Conservation (phyloP, 2,888 invertebrate species). For the Busseola fusca region DNA sequence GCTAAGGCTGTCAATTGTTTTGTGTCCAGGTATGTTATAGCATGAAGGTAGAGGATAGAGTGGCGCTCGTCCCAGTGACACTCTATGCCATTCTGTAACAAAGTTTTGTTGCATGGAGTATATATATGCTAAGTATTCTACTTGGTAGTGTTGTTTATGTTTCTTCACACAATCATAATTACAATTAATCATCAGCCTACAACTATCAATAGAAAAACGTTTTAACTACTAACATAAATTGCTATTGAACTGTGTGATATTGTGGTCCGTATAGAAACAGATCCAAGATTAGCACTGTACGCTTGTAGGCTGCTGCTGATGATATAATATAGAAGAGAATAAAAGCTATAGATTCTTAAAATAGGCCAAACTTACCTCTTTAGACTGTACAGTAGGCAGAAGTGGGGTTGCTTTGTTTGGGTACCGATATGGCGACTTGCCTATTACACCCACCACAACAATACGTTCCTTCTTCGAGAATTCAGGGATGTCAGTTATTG, state of each 20-base stretch:
- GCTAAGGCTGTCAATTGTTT: slow-evolving; percentile 75
- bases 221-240: not conserved
- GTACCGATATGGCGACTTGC: slow-evolving; percentile 91
- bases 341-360: not conserved
- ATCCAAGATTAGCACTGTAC: not conserved
- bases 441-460: slow-evolving; percentile 92
- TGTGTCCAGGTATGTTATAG: slow-evolving; percentile 85
- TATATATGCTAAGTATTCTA: not conserved
- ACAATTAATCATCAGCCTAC: not conserved
- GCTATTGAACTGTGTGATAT: not conserved
- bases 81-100: slow-evolving; percentile 86
- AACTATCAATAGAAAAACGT: not conserved
- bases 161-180: not conserved
- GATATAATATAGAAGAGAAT: not conserved
- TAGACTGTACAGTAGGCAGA: slow-evolving; percentile 83
- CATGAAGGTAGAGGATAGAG: slow-evolving; percentile 87
- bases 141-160: not conserved
- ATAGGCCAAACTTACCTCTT: slow-evolving; percentile 72
- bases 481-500: slow-evolving; percentile 81
- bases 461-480: slow-evolving; percentile 89
- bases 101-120: not conserved
- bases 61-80: slow-evolving; percentile 89
- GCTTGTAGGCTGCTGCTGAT: not conserved
- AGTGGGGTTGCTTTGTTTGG: slow-evolving; percentile 91
- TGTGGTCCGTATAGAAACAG: not conserved